Conservation (phyloP, 2,888 invertebrate species). For the Tetranychus piercei region DNA sequence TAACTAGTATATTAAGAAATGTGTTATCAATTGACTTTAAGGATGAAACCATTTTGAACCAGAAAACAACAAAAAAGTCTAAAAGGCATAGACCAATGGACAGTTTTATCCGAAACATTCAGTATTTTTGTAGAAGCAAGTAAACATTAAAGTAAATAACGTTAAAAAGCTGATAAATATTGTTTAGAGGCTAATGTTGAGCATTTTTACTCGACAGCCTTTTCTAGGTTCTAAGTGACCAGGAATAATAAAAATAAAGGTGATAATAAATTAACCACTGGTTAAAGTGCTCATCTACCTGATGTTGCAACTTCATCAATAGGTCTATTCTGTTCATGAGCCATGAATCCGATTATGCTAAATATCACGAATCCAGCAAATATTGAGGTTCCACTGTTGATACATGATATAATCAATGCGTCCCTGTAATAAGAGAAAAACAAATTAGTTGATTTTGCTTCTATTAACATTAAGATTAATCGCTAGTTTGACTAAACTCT, state of each 20-base stretch:
- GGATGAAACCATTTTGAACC: neutral
- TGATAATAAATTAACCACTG: neutral
- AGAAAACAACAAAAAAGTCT: no score
- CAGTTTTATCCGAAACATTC: no score
- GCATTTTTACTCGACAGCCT: no score
- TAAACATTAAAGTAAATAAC: neutral
- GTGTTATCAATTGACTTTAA: neutral
- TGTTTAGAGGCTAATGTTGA: neutral
- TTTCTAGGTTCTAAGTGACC: no score
- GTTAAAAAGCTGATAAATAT: neutral
- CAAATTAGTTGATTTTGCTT: no score
- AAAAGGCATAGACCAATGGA: no score
- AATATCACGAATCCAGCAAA: conserved; percentile 96
- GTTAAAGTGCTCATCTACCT: conserved; percentile 27
- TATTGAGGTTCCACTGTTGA: conserved; percentile 89
- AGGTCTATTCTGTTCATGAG: conserved; percentile 38
- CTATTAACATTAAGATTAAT: neutral
- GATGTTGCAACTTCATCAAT: conserved; percentile 36
- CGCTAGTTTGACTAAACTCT: neutral
- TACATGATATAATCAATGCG: conserved; percentile 74
- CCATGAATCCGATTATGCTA: conserved; percentile 92
- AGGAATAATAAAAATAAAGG: neutral
- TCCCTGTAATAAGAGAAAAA: conserved; percentile 41
- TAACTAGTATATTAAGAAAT: neutral
- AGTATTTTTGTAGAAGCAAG: neutral